A percentile compares a stretch with the other conserved stretches of the same genome.
These are phyloP conservation scores for Andricus curvator DNA, from an alignment of 2,888 invertebrate species.

Conservation along the genomic window DNA sequence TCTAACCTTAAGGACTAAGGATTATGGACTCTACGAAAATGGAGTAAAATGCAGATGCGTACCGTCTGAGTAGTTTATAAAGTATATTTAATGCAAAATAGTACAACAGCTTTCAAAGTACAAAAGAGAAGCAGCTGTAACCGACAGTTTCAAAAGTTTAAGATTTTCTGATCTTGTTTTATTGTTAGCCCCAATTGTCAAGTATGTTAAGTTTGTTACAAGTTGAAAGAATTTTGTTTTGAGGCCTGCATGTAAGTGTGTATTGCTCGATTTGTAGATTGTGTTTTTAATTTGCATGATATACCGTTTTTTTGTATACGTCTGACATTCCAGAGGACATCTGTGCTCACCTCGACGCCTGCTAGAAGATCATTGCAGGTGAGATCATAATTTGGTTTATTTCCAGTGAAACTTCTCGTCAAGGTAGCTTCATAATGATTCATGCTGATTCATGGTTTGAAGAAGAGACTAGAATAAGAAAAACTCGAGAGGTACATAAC, in stretches of 20 bases:
- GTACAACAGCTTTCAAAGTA: neutral
- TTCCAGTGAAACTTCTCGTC: neutral
- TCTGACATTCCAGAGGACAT: constrained; percentile 72
- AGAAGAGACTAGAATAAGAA: neutral
- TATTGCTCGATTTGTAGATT: constrained; percentile 4
- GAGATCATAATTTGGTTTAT: constrained; percentile 65
- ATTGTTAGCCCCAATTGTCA: neutral
- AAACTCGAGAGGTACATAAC: neutral
- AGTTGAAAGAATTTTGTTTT: neutral
- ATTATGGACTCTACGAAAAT: neutral
- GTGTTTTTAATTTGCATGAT: constrained; percentile 57
- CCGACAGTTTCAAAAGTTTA: neutral
- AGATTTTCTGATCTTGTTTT: neutral
- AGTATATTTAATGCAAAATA: neutral
- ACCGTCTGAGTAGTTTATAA: neutral
- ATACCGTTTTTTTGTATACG: constrained; percentile 64
- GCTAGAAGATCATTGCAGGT: constrained; percentile 74
- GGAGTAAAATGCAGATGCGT: neutral
- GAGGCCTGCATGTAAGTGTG: constrained; percentile 20
- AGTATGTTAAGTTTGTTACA: neutral
- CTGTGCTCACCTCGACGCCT: constrained; percentile 71
- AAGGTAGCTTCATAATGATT: neutral
- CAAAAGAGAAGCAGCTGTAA: neutral
- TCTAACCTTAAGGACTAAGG: neutral
- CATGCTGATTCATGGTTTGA: neutral